Evolutionary conservation across 1,140 invertebrate species (phyloP).

Genomic region (Maconellicoccus hirsutus): DNA sequence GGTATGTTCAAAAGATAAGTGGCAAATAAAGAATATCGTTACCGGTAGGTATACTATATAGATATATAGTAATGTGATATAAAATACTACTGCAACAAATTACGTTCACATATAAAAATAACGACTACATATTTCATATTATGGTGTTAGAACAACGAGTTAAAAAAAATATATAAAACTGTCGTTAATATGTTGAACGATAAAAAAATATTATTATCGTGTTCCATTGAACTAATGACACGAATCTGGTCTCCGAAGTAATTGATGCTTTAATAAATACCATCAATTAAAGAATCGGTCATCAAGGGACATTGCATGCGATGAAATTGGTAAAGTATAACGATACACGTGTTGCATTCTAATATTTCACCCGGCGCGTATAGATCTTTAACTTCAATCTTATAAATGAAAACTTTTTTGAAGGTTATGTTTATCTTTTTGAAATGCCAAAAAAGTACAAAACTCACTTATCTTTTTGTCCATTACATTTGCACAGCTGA

Average conservation of each 20-base stretch:
- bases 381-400: not conserved
- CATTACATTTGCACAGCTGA: not conserved
- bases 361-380: not conserved
- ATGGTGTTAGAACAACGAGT: not conserved
- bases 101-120: not conserved
- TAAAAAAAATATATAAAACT: not conserved
- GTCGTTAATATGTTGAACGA: not conserved
- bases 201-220: not conserved
- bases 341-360: slow-evolving; percentile 7
- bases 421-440: not conserved
- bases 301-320: not conserved
- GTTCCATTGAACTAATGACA: not conserved
- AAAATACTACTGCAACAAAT: not conserved
- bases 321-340: not conserved
- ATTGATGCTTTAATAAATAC: not conserved
- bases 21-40: slow-evolving; percentile 7
- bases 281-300: not conserved
- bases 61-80: too few relatives aligned
- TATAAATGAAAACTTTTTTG: not conserved
- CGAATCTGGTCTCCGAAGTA: not conserved
- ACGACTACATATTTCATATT: not conserved
- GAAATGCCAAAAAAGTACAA: not conserved
- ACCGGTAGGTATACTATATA: not conserved
- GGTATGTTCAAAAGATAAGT: not conserved
- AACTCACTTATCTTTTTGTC: not conserved